phyloP scores from a whole-genome alignment of 2,888 invertebrate genomes.

The Vandiemenella viatica region DNA sequence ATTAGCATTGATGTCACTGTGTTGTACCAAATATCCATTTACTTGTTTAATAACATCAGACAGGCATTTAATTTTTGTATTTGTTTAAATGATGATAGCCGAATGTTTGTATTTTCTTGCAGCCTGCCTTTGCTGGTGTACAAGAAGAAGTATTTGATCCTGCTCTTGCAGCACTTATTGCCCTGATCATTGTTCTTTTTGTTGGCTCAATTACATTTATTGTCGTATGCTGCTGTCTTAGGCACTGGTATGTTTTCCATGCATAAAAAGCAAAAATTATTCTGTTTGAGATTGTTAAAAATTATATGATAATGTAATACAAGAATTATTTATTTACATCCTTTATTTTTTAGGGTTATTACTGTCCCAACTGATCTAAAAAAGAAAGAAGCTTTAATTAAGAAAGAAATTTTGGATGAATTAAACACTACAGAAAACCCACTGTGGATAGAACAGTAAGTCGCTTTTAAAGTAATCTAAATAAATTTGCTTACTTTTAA shows the following conservation, averaged over 20 bases:
- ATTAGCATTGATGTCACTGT: too few species aligned
- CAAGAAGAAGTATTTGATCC: constrained; percentile 69
- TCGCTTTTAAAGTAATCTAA: constrained; percentile 14
- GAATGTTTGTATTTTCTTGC: constrained; percentile 15
- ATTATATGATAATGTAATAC: background rate
- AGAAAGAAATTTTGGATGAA: constrained; percentile 70
- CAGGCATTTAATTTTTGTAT: too few species aligned
- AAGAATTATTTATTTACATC: background rate
- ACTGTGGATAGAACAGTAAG: constrained; percentile 79
- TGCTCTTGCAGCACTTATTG: constrained; percentile 71
- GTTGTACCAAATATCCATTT: too few species aligned
- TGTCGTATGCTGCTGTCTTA: constrained; percentile 74
- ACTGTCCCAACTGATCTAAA: constrained; percentile 67
- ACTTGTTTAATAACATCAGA: too few species aligned
- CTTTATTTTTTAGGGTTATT: constrained; percentile 43
- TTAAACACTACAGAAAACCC: constrained; percentile 84
- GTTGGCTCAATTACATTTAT: constrained; percentile 76
- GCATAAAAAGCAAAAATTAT: background rate
- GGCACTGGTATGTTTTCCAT: constrained; percentile 61
- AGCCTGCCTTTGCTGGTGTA: constrained; percentile 47
- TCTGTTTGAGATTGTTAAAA: background rate
- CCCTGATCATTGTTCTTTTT: constrained; percentile 66
- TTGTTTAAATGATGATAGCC: too few species aligned
- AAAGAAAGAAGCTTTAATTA: constrained; percentile 67
- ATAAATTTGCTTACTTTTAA: background rate